These are phyloP conservation scores for Patella depressa DNA, from an alignment of 2,888 invertebrate species.

Conservation along the genomic window DNA sequence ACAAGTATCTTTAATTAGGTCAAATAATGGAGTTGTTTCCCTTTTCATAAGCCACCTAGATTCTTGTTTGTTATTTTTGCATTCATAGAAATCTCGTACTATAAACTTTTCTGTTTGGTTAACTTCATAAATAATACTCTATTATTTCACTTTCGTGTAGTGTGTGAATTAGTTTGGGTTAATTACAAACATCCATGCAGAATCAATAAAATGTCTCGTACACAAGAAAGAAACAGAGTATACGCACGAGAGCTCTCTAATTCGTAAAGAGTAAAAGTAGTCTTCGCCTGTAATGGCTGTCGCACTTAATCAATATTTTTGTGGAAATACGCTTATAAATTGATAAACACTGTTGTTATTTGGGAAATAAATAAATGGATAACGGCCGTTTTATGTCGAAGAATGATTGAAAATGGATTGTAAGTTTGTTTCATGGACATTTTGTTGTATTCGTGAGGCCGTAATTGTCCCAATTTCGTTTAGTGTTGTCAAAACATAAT, in stretches of 20 bases:
- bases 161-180: too few relatives aligned
- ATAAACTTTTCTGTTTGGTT: too few relatives aligned
- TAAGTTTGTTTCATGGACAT: not conserved
- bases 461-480: too few relatives aligned
- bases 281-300: not conserved
- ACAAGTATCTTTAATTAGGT: not conserved
- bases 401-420: constrained; percentile 8
- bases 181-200: too few relatives aligned
- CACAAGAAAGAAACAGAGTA: constrained; percentile 19
- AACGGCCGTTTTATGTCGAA: not conserved
- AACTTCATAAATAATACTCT: too few relatives aligned
- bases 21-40: constrained; percentile 6
- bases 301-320: constrained; percentile 3
- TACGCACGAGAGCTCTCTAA: constrained; percentile 19
- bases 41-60: not conserved
- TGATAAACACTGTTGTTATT: not conserved
- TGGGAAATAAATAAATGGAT: not conserved
- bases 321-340: not conserved
- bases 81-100: too few relatives aligned
- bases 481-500: too few relatives aligned
- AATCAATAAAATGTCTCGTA: too few relatives aligned
- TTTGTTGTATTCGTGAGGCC: not conserved
- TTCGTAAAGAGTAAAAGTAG: constrained; percentile 16
- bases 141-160: too few relatives aligned
- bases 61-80: too few relatives aligned